Conservation (phyloP, 2,797 vertebrate species). For the Hemibagrus guttatus region DNA sequence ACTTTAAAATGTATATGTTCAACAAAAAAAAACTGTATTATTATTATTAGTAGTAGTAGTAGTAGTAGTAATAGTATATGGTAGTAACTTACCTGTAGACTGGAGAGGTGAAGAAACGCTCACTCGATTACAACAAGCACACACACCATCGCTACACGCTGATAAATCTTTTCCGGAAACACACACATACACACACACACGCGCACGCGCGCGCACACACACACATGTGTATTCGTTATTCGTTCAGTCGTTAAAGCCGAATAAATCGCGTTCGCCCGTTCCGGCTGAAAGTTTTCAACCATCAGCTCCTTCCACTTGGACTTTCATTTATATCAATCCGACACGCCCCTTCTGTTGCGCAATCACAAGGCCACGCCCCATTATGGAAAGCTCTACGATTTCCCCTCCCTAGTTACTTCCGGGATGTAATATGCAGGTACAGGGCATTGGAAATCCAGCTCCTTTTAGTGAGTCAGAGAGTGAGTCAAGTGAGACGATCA, state of each 20-base stretch:
- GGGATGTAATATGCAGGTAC: neutral
- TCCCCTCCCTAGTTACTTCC: neutral
- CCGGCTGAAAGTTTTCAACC: neutral
- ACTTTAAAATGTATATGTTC: neutral
- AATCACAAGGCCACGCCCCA: neutral
- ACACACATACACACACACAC: neutral
- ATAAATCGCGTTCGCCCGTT: neutral
- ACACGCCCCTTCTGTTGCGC: slow-evolving; percentile 15
- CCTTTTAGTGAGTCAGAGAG: neutral
- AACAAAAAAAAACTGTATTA: neutral
- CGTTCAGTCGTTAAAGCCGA: neutral
- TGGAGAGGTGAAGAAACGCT: neutral
- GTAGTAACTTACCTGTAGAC: neutral
- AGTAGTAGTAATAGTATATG: neutral
- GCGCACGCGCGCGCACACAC: neutral
- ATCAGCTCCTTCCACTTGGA: neutral
- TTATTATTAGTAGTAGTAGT: neutral
- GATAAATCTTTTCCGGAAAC: neutral
- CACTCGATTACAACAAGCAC: neutral
- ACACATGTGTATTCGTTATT: neutral
- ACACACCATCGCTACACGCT: neutral
- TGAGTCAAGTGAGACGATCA: neutral
- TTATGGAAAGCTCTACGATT: neutral
- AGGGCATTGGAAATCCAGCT: neutral
- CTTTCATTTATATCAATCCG: neutral